A percentile compares a stretch with the other conserved stretches of the same genome.
phyloP scores from a whole-genome alignment of 2,888 invertebrate species.

The Heliconius erato region DNA sequence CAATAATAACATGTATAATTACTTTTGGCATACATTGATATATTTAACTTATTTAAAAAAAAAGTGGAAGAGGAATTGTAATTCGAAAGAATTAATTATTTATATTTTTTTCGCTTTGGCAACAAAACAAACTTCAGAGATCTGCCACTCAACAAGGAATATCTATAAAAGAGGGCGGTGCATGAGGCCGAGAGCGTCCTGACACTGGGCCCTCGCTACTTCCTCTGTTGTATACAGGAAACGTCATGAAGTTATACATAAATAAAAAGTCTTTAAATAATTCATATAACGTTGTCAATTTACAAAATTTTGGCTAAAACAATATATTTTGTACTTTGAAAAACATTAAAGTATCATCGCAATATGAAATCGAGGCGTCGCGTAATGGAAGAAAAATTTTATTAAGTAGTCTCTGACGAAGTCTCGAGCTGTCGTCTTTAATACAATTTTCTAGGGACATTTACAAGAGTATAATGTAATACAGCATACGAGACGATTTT shows the following conservation, averaged over 20 bases:
- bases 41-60: too few species aligned
- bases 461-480: background rate
- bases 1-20: too few species aligned
- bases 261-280: background rate
- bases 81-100: too few species aligned
- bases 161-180: too few species aligned
- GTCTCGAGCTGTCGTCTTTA: conserved; percentile 29
- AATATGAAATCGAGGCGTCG: conserved; percentile 30
- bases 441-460: conserved; percentile 32
- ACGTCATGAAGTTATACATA: background rate
- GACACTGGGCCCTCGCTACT: too few species aligned
- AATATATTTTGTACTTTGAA: background rate
- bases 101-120: too few species aligned
- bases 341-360: conserved; percentile 29
- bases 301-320: background rate
- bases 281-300: background rate
- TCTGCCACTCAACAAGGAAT: too few species aligned
- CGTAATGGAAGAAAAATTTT: conserved; percentile 36
- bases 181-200: too few species aligned
- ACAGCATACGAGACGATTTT: conserved; percentile 20
- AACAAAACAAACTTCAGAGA: too few species aligned
- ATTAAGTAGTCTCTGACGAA: conserved; percentile 33
- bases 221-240: background rate
- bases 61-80: too few species aligned
- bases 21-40: too few species aligned